Conservation (phyloP, 2,888 invertebrate genomes). For the Girardia tigrina region DNA sequence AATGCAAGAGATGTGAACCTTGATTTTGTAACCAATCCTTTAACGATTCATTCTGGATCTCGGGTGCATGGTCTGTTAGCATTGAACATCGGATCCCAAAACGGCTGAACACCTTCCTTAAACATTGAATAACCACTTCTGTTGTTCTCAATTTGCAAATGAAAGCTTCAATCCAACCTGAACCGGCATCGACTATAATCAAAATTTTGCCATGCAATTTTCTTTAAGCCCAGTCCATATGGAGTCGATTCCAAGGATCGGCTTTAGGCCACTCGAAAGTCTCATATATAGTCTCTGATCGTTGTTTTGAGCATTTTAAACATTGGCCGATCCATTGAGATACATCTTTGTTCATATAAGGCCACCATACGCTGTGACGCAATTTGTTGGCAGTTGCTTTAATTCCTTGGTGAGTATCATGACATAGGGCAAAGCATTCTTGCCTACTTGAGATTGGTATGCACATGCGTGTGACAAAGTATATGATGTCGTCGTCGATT, state of each 20-base stretch:
- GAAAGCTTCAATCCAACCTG: slow-evolving; percentile 34
- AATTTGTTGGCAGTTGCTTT: slow-evolving; percentile 12
- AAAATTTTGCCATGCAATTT: slow-evolving; percentile 33
- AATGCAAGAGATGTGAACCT: too few relatives aligned
- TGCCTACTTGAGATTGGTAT: slow-evolving; percentile 23
- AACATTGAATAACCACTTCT: slow-evolving; percentile 24
- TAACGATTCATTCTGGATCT: too few relatives aligned
- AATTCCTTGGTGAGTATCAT: neutral
- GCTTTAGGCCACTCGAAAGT: slow-evolving; percentile 26
- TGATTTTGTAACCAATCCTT: too few relatives aligned
- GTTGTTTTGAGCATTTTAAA: slow-evolving; percentile 1
- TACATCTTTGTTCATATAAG: too few relatives aligned
- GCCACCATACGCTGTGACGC: too few relatives aligned
- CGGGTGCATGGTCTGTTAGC: too few relatives aligned
- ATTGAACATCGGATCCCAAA: slow-evolving; percentile 35
- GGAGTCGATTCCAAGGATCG: slow-evolving; percentile 27
- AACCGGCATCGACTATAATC: slow-evolving; percentile 34
- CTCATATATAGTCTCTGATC: neutral
- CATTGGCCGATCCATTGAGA: slow-evolving; percentile 23
- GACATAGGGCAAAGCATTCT: slow-evolving; percentile 25
- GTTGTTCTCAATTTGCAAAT: neutral
- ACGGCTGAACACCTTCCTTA: slow-evolving; percentile 33
- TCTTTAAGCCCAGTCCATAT: slow-evolving; percentile 31
- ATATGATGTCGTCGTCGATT: slow-evolving; percentile 31
- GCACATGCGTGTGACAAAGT: neutral